Base-by-base conservation (phyloP, 2,113 vertebrate species). In the Prunella himalayana region DNA sequence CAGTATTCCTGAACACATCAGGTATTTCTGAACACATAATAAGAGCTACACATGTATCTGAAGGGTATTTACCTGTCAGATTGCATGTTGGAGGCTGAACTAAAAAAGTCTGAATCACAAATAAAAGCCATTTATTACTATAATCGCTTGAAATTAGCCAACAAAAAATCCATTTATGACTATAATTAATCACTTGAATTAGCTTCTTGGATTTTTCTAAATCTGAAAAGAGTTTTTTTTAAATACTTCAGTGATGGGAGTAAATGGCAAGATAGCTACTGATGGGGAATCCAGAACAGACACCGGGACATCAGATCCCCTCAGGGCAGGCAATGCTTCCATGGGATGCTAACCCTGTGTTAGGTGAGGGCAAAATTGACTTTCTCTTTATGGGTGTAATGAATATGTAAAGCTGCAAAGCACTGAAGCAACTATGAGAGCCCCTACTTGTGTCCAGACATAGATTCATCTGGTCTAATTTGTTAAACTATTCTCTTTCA, bases 221-320 rank as follows among this genome's bases (percentile, higher is more conserved):
- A 71, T 23, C 65, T 25, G 13, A 37, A 37, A 47, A 49, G 11
- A 14, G 14, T 4, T 90, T 92, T 92, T 68, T 57, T 27, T 13
- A 50, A 75, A 66, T 11, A 65, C 39, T 39, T 35, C 42, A 61
- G 2, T 54, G 22, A 23, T 5, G 15, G 45, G 45, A 41, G 21
- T 69, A 65, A 91, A 66, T 0, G 2, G 28, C 1, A 5, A 25
- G 54, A 33, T 11, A 31, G 22, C 18, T 21, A 19, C 0, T 30
- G 33, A 57, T 1, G 19, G 80, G 50, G 21, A 53, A 65, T 6
- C 68, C 30, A 42, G 45, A 72, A 30, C 33, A 66, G 75, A 65
- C 56, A 70, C 20, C 0, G 0, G 1, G 35, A 54, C 6, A n/a
- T 33, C 18, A 5, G 30, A 85, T 22, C 24, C 50, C 30, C 24